Base-by-base conservation (phyloP, 2,113 vertebrate species). In the Barnardius zonarius region DNA sequence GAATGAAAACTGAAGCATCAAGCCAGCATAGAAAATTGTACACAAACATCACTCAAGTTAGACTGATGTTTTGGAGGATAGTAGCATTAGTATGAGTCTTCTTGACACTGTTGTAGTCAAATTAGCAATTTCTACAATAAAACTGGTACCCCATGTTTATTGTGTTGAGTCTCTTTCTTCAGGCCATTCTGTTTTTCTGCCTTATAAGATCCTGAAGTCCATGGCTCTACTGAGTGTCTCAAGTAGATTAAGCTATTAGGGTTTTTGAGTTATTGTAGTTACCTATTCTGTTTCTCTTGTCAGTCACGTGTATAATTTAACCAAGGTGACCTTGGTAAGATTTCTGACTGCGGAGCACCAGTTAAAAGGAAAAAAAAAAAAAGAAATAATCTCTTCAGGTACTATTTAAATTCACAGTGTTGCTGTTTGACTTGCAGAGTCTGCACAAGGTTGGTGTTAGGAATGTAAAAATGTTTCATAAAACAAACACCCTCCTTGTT, bases 81-180 rank as follows among this genome's bases (percentile, higher is more conserved):
- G 17, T 86, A 78, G 68, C n/a, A 52, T 88, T 61, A 70, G 43
- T 59, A 9, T 75, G 84, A 69, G 48, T 69, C 67, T 68, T 83
- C 46, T 17, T 83, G 78, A 66, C 44, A 55, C 5, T 19, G 35
- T 24, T 85, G 59, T 84, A 93, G 80, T 33, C 28, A 92, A 92
- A 88, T 93, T 86, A 90, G 54, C 35, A 39, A 17, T 63, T 92
- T 55, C 68, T 81, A 9, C 90, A 92, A 93, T 61, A 76, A 95
- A 92, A 44, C 43, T 86, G 24, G 11, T 78, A 48, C 80, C 39
- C 52, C 55, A 80, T 96, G 76, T 55, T 66, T 75, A 30, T 88
- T 94, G 68, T 46, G 31, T 41, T 77, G 82, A 83, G 41, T 25
- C 10, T 86, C 68, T 89, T 35, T 55, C 27, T 62, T 85, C 52